A percentile compares a stretch with the other conserved stretches of the same genome.
These are phyloP conservation scores for Synodontis membranacea DNA, from an alignment of 2,113 vertebrate species.

Conservation along the genomic window DNA sequence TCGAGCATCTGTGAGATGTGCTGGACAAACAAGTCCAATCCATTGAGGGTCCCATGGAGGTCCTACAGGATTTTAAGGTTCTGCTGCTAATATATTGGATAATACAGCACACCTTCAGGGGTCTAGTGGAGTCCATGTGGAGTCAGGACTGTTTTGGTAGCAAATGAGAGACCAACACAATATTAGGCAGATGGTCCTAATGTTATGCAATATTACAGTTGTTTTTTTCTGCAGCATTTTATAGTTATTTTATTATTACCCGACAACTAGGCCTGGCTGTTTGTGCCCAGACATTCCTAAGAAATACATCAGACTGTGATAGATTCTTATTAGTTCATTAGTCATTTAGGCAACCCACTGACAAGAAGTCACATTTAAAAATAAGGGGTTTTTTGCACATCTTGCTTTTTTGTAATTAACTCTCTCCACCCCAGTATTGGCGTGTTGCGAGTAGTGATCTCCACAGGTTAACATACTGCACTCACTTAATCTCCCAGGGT, in stretches of 20 bases:
- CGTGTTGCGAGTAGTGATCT: slow-evolving; percentile 63
- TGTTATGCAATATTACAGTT: background rate
- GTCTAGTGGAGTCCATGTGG: no score
- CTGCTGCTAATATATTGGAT: no score
- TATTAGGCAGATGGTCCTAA: no score
- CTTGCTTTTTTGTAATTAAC: slow-evolving; percentile 58
- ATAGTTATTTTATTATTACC: background rate
- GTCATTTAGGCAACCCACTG: background rate
- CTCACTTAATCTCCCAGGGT: slow-evolving; percentile 54
- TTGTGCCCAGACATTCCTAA: background rate
- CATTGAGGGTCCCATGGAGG: no score
- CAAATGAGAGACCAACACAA: no score
- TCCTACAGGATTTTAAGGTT: no score
- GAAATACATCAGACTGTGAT: background rate
- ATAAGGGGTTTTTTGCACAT: background rate
- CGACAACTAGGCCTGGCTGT: background rate
- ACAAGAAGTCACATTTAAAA: background rate
- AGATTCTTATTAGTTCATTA: background rate
- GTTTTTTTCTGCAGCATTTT: background rate
- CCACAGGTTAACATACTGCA: slow-evolving; percentile 57
- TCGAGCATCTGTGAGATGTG: no score
- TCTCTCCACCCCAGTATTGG: slow-evolving; percentile 39
- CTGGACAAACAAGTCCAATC: no score
- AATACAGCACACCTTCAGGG: no score
- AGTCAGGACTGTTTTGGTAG: no score